phyloP scores from a whole-genome alignment of 2,888 invertebrate genomes.

The Odontothrips loti region DNA sequence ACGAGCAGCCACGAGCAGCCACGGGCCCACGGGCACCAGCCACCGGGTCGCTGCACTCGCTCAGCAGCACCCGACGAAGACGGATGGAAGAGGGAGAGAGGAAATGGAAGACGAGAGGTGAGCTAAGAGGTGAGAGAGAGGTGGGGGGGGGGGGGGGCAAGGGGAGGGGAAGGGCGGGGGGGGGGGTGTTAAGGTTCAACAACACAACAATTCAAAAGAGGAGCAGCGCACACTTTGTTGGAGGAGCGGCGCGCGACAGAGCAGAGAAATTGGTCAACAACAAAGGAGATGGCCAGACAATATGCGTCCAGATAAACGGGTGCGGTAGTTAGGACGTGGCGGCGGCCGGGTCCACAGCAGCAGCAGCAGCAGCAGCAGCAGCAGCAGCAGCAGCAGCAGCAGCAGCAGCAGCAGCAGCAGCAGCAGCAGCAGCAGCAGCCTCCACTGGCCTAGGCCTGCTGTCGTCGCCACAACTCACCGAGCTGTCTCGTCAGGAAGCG shows the following conservation, averaged over 20 bases:
- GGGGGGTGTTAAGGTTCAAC: neutral
- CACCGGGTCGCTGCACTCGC: neutral
- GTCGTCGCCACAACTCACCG: too few relatives aligned
- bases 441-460: too few relatives aligned
- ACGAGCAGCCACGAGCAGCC: too few relatives aligned
- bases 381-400: too few relatives aligned
- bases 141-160: neutral
- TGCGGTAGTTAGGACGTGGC: neutral
- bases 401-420: too few relatives aligned
- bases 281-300: slow-evolving; percentile 5
- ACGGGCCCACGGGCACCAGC: neutral
- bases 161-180: neutral
- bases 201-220: neutral
- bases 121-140: neutral
- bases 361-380: too few relatives aligned
- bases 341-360: neutral
- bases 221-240: neutral
- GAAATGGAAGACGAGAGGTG: neutral
- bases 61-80: neutral
- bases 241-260: neutral
- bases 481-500: too few relatives aligned
- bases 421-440: too few relatives aligned
- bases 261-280: slow-evolving; percentile 6
- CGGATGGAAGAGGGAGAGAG: neutral
- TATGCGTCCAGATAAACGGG: neutral